These are phyloP conservation scores for Zosterops japonicus DNA, from an alignment of 2,113 vertebrate species.

Conservation along the genomic window DNA sequence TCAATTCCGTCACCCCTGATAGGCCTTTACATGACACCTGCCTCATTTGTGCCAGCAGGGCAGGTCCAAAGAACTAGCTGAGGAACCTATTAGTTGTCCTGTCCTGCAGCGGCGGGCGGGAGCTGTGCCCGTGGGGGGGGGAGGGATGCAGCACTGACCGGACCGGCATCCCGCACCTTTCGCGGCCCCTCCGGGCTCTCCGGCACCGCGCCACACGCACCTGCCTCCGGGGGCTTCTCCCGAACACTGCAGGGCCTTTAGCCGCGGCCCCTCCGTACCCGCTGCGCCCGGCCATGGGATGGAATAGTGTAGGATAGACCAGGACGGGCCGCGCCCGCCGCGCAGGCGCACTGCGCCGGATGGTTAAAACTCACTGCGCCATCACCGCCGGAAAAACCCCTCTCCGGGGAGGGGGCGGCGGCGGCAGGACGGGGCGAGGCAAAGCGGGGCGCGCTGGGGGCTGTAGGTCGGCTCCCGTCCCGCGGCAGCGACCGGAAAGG, in stretches of 20 bases:
- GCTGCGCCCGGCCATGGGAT: rapidly evolving
- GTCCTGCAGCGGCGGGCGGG: rapidly evolving
- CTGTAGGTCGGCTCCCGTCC: background rate
- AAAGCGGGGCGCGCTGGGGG: rapidly evolving
- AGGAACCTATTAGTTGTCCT: background rate
- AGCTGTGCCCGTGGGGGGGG: rapidly evolving
- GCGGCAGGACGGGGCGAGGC: background rate
- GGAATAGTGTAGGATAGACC: rapidly evolving
- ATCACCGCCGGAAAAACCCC: slow-evolving; percentile 7
- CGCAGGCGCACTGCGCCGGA: slow-evolving; percentile 41
- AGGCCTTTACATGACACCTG: rapidly evolving
- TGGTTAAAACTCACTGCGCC: slow-evolving; percentile 63
- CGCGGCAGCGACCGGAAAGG: background rate
- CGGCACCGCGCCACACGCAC: background rate
- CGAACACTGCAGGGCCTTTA: background rate
- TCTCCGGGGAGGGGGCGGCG: background rate
- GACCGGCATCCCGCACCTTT: background rate
- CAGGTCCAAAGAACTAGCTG: rapidly evolving
- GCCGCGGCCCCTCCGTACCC: background rate
- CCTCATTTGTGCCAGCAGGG: rapidly evolving
- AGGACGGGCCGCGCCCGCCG: background rate
- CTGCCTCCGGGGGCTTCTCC: background rate
- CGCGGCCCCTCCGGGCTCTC: background rate
- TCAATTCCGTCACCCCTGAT: background rate
- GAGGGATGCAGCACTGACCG: rapidly evolving